Evolutionary conservation across 2,797 vertebrate species (phyloP).

Genomic region (Pampus argenteus): DNA sequence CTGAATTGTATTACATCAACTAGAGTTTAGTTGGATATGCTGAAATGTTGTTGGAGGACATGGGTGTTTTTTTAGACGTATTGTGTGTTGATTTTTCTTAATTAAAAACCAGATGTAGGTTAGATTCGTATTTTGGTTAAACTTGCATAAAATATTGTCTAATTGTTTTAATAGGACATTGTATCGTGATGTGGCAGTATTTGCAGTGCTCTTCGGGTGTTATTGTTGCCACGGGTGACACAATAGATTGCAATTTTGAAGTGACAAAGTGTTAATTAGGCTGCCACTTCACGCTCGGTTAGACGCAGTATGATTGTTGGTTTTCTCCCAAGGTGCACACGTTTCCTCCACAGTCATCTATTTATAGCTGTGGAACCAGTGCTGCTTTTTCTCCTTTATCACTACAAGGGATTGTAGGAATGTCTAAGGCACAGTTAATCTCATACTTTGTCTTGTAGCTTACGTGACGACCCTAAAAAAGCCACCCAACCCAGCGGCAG

Average conservation of each 20-base stretch:
- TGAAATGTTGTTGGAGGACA: neutral
- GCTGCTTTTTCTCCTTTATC: neutral
- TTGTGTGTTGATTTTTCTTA: neutral
- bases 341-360: constrained; percentile 12
- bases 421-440: constrained; percentile 26
- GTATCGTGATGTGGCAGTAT: neutral
- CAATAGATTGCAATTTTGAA: constrained; percentile 34
- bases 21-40: neutral
- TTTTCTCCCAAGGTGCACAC: constrained; percentile 7
- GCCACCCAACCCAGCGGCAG: constrained; percentile 19
- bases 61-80: too few species aligned
- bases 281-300: constrained; percentile 34
- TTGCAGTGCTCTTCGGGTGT: constrained; percentile 15
- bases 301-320: constrained; percentile 11
- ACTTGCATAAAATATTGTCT: neutral
- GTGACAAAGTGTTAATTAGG: constrained; percentile 50
- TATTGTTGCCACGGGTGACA: constrained; percentile 32
- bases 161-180: neutral
- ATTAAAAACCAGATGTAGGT: neutral
- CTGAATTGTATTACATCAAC: neutral
- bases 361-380: constrained; percentile 35
- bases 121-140: neutral
- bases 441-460: constrained; percentile 10
- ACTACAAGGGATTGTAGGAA: constrained; percentile 9
- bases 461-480: constrained; percentile 23